phyloP scores from a whole-genome alignment of 2,888 invertebrate species.

The Quadroppia sp. region DNA sequence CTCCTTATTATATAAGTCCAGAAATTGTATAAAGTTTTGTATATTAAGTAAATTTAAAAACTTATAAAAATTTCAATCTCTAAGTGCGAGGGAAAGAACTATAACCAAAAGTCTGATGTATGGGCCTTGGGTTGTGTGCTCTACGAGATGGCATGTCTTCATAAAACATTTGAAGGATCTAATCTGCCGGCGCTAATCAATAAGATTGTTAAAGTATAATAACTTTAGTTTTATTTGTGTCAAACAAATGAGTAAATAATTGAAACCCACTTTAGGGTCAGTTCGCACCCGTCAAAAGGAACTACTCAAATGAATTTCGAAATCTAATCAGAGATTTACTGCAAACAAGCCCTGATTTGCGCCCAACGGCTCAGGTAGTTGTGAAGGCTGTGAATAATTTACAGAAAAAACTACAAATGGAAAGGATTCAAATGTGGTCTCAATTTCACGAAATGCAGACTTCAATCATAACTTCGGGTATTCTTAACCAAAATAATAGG shows the following conservation, averaged over 20 bases:
- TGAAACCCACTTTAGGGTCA: constrained; percentile 58
- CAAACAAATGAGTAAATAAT: constrained; percentile 39
- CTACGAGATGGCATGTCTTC: constrained; percentile 68
- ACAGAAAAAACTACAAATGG: constrained; percentile 17
- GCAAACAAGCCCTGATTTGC: constrained; percentile 60
- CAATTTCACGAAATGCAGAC: constrained; percentile 3
- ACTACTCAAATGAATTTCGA: constrained; percentile 63
- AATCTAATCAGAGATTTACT: constrained; percentile 62
- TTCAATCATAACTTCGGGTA: not conserved
- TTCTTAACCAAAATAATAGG: constrained; percentile 19
- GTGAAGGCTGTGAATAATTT: constrained; percentile 53
- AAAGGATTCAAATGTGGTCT: constrained; percentile 5
- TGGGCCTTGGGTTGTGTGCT: constrained; percentile 74
- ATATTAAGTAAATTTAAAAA: too few species aligned
- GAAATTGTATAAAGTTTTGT: constrained; percentile 63
- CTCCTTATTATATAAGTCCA: constrained; percentile 70
- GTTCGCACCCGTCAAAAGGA: constrained; percentile 63
- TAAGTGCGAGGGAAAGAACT: constrained; percentile 69
- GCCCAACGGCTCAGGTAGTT: constrained; percentile 64
- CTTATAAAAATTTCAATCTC: constrained; percentile 51
- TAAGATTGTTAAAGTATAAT: constrained; percentile 64
- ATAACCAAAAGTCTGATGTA: constrained; percentile 71
- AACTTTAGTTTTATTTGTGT: constrained; percentile 33
- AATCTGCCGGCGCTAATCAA: constrained; percentile 67
- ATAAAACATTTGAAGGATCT: constrained; percentile 68